Evolutionary conservation across 2,113 vertebrate species (phyloP).

Genomic region (Caranx ignobilis): DNA sequence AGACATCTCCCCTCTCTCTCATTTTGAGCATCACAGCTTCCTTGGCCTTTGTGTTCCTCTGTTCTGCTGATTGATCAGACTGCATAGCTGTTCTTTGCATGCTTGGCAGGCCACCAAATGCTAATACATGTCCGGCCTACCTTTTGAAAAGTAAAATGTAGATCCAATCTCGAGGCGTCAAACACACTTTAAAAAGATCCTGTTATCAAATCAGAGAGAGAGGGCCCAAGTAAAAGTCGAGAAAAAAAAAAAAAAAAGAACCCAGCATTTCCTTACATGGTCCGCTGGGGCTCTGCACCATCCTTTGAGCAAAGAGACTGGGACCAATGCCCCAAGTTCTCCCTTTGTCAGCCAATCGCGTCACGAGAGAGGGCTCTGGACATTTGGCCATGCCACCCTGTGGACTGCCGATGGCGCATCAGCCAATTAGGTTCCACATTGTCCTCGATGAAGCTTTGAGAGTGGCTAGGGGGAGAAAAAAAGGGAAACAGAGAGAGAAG

Average conservation of each 20-base stretch:
- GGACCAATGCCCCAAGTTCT: constrained; percentile 83
- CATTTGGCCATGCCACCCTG: constrained; percentile 85
- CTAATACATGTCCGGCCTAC: constrained; percentile 62
- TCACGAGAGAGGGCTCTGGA: constrained; percentile 85
- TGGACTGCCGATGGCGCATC: constrained; percentile 83
- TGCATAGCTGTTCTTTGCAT: constrained; percentile 81
- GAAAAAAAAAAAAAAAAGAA: constrained; percentile 27
- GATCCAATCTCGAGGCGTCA: constrained; percentile 68
- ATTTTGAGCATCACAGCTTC: constrained; percentile 51
- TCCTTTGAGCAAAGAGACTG: constrained; percentile 78
- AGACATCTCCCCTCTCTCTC: constrained; percentile 70
- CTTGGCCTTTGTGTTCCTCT: constrained; percentile 67
- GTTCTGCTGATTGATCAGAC: constrained; percentile 65
- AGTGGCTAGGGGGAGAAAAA: constrained; percentile 82
- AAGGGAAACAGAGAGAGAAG: constrained; percentile 80
- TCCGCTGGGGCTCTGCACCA: constrained; percentile 82
- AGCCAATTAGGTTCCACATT: constrained; percentile 88
- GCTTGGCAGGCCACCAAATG: constrained; percentile 71
- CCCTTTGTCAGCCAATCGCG: constrained; percentile 87
- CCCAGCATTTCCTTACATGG: constrained; percentile 79
- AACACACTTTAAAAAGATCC: constrained; percentile 59
- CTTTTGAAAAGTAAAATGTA: constrained; percentile 69
- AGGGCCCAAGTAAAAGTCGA: constrained; percentile 69
- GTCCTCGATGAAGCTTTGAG: constrained; percentile 87
- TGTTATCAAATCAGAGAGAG: constrained; percentile 80